phyloP scores from a whole-genome alignment of 2,113 vertebrate species.

The Nothobranchius furzeri region DNA sequence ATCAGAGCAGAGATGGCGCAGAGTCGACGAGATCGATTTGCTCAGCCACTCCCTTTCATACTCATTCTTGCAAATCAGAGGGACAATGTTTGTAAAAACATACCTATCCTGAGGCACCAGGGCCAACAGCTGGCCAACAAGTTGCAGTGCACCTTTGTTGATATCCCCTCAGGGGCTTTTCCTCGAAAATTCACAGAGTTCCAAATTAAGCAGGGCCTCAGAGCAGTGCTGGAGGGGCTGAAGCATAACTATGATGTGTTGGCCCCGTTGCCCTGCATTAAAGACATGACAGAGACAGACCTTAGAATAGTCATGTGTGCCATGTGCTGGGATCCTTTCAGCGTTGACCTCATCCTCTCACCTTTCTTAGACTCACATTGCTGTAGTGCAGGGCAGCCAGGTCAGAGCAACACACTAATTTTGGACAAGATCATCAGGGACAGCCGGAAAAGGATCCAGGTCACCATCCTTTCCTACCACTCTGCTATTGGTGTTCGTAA shows the following conservation, averaged over 20 bases:
- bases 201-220: slow-evolving; percentile 94
- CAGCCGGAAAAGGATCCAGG: slow-evolving; percentile 92
- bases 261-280: slow-evolving; percentile 90
- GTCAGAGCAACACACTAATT: slow-evolving; percentile 93
- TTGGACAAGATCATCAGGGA: slow-evolving; percentile 98
- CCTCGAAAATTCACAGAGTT: slow-evolving; percentile 96
- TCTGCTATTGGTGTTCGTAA: slow-evolving; percentile 96
- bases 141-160: slow-evolving; percentile 97
- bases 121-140: slow-evolving; percentile 98
- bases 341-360: slow-evolving; percentile 97
- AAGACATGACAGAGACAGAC: slow-evolving; percentile 95
- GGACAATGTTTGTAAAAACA: slow-evolving; percentile 91
- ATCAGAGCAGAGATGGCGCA: slow-evolving; percentile 92
- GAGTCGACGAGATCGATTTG: slow-evolving; percentile 89
- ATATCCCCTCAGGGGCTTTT: slow-evolving; percentile 90
- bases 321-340: slow-evolving; percentile 98
- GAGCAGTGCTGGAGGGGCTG: slow-evolving; percentile 91
- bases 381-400: slow-evolving; percentile 94
- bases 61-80: slow-evolving; percentile 96
- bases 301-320: slow-evolving; percentile 98
- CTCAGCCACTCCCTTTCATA: slow-evolving; percentile 91
- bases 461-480: slow-evolving; percentile 96
- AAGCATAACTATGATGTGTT: slow-evolving; percentile 94
- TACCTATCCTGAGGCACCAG: slow-evolving; percentile 96
- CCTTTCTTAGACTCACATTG: slow-evolving; percentile 96